Evolutionary conservation across 2,888 invertebrate species (phyloP).

Genomic region (Pristionchus japonicus): DNA sequence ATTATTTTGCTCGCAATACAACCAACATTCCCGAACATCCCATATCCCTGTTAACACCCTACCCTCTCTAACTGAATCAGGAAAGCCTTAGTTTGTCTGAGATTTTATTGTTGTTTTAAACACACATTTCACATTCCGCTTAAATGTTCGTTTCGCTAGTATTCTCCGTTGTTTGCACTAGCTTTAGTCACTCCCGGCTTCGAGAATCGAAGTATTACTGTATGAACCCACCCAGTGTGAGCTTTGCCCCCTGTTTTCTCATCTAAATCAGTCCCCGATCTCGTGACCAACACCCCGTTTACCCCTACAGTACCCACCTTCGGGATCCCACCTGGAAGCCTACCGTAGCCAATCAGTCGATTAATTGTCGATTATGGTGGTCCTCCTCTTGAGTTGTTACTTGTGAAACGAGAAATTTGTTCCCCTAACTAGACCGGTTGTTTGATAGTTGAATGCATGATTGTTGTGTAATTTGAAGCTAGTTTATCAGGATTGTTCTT

Average conservation of each 20-base stretch:
- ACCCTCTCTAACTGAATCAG: slow-evolving; percentile 5
- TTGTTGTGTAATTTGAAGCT: slow-evolving; percentile 5
- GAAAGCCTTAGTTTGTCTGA: background rate
- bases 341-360: background rate
- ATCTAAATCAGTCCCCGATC: slow-evolving; percentile 26
- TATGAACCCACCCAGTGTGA: background rate
- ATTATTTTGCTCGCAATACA: background rate
- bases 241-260: background rate
- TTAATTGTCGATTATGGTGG: background rate
- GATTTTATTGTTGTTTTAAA: slow-evolving; percentile 14
- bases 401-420: slow-evolving; percentile 11
- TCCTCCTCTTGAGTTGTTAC: background rate
- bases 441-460: slow-evolving; percentile 10
- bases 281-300: slow-evolving; percentile 7
- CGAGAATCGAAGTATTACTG: background rate
- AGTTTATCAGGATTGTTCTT: background rate
- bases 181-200: background rate
- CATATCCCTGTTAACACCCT: background rate
- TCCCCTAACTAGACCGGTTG: background rate
- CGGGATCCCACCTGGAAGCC: slow-evolving; percentile 11
- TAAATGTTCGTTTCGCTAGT: slow-evolving; percentile 14
- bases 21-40: background rate
- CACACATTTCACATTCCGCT: slow-evolving; percentile 22
- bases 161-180: background rate
- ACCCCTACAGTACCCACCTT: background rate